Evolutionary conservation across 1,140 invertebrate genomes (phyloP).

Genomic region (Centruroides sculpturatus): DNA sequence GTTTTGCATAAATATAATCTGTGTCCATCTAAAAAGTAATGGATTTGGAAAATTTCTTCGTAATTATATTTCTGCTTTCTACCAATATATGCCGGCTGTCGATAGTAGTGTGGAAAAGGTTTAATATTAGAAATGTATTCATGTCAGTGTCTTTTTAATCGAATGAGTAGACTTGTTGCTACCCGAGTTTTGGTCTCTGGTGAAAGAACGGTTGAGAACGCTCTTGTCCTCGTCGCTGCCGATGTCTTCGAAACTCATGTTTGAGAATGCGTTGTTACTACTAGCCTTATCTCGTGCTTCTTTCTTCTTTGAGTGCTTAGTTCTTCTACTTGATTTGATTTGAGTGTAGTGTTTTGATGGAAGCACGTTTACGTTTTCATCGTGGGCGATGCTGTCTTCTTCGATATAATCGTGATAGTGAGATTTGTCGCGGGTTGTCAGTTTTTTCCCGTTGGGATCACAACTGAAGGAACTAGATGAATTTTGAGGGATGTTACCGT

Average conservation of each 20-base stretch:
- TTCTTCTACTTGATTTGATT: constrained; percentile 14
- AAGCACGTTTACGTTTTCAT: constrained; percentile 12
- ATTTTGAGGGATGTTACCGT: constrained; percentile 10
- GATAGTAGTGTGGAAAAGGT: no score
- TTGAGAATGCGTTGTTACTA: constrained; percentile 44
- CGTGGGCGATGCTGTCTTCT: constrained; percentile 5
- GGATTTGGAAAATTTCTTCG: no score
- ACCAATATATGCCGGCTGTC: no score
- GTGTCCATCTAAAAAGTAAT: no score
- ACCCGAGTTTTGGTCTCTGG: no score
- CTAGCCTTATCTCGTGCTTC: constrained; percentile 13
- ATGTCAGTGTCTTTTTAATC: no score
- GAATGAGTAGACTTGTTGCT: no score
- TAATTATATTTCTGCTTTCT: no score
- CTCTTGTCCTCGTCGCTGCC: constrained; percentile 44
- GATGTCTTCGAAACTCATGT: constrained; percentile 65
- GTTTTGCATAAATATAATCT: no score
- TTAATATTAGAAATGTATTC: no score
- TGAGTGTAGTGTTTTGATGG: constrained; percentile 9
- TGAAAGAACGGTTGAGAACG: not conserved
- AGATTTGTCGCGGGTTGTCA: constrained; percentile 5
- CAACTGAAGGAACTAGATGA: constrained; percentile 9
- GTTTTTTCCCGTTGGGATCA: constrained; percentile 7
- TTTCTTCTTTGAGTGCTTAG: constrained; percentile 17
- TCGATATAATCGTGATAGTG: constrained; percentile 11